phyloP scores from a whole-genome alignment of 2,797 vertebrate species.

The Synaphobranchus kaupii region DNA sequence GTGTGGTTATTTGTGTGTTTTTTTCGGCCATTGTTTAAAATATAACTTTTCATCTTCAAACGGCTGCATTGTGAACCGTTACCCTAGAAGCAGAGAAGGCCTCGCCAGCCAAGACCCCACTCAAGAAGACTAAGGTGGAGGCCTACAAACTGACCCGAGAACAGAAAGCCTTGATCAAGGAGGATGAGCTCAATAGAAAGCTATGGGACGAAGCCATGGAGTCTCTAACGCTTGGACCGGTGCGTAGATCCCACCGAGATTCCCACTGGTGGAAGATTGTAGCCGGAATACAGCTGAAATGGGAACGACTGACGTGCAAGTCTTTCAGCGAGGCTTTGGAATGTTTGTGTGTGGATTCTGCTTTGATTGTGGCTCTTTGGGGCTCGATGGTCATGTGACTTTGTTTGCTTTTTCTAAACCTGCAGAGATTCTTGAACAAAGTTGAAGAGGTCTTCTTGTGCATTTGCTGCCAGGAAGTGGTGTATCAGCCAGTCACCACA shows the following conservation, averaged over 20 bases:
- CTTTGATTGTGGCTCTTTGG: neutral
- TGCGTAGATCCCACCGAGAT: slow-evolving; percentile 48
- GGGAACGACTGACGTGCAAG: neutral
- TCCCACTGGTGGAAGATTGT: neutral
- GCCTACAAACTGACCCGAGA: slow-evolving; percentile 63
- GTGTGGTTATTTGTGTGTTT: neutral
- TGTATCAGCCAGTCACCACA: slow-evolving; percentile 89
- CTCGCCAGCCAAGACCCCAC: slow-evolving; percentile 65
- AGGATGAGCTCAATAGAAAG: slow-evolving; percentile 49
- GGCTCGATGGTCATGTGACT: neutral
- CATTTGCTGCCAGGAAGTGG: slow-evolving; percentile 97
- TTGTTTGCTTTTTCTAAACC: neutral
- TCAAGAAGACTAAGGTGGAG: slow-evolving; percentile 82
- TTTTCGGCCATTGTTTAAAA: neutral
- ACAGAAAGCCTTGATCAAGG: slow-evolving; percentile 4
- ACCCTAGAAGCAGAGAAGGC: slow-evolving; percentile 42
- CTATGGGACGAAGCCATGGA: slow-evolving; percentile 86
- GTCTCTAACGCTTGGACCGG: slow-evolving; percentile 87
- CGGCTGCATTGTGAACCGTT: neutral
- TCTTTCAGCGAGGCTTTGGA: neutral
- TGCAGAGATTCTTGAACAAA: slow-evolving; percentile 89
- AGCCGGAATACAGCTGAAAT: neutral
- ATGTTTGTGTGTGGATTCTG: neutral
- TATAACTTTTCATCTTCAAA: neutral
- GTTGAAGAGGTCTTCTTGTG: slow-evolving; percentile 93